Conservation (phyloP, 2,888 invertebrate species). For the Sylvicola cinctus region DNA sequence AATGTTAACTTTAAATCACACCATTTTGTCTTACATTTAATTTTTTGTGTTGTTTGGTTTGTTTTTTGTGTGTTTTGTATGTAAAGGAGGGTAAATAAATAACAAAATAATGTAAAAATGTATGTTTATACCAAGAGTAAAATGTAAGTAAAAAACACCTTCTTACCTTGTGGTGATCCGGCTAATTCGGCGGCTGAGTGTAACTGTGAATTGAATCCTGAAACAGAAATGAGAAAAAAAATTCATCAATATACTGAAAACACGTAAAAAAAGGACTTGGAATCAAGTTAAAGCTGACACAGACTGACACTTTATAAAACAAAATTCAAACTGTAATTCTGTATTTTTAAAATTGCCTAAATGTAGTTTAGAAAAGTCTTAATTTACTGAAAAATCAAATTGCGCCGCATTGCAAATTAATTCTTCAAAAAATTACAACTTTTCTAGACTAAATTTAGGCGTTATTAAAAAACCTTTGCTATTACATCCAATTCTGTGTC, state of each 20-base stretch:
- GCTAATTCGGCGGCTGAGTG: conserved; percentile 46
- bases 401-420: too few species aligned
- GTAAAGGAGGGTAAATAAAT: conserved; percentile 1
- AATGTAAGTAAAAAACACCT: conserved; percentile 6
- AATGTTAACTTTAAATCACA: not conserved
- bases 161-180: conserved; percentile 75
- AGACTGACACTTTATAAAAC: too few species aligned
- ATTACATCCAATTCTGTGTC: too few species aligned
- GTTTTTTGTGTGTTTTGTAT: not conserved
- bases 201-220: conserved; percentile 25
- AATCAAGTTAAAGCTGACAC: too few species aligned
- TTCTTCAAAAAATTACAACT: not conserved
- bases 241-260: too few species aligned
- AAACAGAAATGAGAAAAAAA: not conserved
- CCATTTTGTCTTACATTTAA: too few species aligned
- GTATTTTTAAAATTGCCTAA: too few species aligned
- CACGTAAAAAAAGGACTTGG: too few species aligned
- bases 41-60: too few species aligned
- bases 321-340: too few species aligned
- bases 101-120: conserved; percentile 4
- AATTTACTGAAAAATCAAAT: too few species aligned
- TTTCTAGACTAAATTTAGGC: not conserved
- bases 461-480: not conserved
- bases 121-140: conserved; percentile 3
- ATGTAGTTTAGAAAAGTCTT: too few species aligned